phyloP scores from a whole-genome alignment of 2,113 vertebrate species.

The Nycticryphes semicollaris region DNA sequence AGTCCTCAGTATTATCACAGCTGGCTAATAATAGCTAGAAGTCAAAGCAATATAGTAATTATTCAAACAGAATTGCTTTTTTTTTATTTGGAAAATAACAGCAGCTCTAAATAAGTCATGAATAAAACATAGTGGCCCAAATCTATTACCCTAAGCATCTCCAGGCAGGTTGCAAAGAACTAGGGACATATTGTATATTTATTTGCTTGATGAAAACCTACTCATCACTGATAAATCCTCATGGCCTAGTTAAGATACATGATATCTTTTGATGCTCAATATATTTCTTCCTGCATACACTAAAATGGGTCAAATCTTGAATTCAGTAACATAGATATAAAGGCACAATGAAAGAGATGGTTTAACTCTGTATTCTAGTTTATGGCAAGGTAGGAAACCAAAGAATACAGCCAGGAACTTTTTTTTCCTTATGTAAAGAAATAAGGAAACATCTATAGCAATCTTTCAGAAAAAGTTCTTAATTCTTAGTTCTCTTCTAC shows the following conservation, averaged over 20 bases:
- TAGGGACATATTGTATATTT: neutral
- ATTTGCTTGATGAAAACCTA: neutral
- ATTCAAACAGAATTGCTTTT: neutral
- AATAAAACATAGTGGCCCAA: conserved; percentile 18
- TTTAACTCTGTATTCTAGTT: neutral
- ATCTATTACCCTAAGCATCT: neutral
- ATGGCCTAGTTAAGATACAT: neutral
- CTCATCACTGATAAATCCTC: neutral
- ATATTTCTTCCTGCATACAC: neutral
- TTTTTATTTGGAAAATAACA: neutral
- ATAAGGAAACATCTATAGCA: neutral
- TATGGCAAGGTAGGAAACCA: neutral
- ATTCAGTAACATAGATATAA: neutral
- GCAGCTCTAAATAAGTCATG: neutral
- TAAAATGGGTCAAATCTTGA: neutral
- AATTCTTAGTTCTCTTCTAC: neutral
- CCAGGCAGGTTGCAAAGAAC: neutral
- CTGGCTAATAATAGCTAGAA: conserved; percentile 20
- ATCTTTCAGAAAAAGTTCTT: neutral
- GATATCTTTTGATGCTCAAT: neutral
- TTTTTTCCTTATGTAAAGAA: neutral
- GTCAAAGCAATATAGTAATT: conserved; percentile 16
- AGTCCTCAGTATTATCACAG: neutral
- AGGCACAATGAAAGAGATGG: neutral
- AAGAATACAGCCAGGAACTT: neutral